A percentile compares a stretch with the other conserved stretches of the same genome.
phyloP scores from a whole-genome alignment of 1,140 invertebrate species.

The Polypedilum pembai region DNA sequence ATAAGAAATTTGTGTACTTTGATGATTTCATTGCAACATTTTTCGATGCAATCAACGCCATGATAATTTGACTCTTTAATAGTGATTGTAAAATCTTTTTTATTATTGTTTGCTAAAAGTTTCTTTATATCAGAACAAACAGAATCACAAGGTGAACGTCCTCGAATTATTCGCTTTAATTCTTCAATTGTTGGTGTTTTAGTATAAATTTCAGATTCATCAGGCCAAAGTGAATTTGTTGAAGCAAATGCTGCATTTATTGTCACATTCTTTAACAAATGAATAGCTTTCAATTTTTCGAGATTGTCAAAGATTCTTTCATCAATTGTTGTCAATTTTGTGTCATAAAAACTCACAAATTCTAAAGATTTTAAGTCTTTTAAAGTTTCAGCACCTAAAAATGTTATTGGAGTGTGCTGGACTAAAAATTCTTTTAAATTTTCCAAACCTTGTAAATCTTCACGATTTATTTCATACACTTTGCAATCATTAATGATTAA shows the following conservation, averaged over 20 bases:
- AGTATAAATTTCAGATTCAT: not conserved
- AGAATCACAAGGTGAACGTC: not conserved
- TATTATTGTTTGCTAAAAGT: not conserved
- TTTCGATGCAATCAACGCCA: not conserved
- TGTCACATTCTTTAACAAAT: not conserved
- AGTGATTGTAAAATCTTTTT: not conserved
- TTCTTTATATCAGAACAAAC: not conserved
- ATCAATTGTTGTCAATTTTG: not conserved
- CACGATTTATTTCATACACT: not conserved
- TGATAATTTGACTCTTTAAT: slow-evolving; percentile 6
- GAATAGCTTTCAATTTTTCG: not conserved
- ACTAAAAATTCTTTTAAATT: not conserved
- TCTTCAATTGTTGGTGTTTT: not conserved
- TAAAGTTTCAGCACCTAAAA: not conserved
- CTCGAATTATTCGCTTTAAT: not conserved
- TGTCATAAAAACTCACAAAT: not conserved
- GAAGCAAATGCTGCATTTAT: not conserved
- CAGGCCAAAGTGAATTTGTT: not conserved
- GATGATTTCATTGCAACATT: not conserved
- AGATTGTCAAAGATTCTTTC: not conserved
- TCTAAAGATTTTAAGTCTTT: not conserved
- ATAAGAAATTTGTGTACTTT: not conserved
- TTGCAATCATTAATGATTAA: slow-evolving; percentile 6
- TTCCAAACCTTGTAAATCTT: not conserved
- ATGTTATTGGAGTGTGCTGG: not conserved